phyloP scores from a whole-genome alignment of 2,888 invertebrate species.

The Pristionchus entomophagus region DNA sequence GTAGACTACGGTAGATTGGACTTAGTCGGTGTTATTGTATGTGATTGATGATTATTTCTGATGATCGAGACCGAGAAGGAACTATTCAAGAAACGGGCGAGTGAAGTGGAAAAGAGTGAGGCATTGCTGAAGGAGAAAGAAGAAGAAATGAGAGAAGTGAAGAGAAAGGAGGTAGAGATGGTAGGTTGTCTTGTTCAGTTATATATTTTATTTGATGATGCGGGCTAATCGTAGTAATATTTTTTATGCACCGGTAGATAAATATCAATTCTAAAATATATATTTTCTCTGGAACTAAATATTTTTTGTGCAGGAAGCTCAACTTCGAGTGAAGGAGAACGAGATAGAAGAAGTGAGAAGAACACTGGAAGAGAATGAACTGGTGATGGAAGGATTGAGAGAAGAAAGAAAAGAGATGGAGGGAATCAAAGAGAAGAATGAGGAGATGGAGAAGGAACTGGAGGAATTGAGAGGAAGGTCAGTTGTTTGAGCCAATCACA shows the following conservation, averaged over 20 bases:
- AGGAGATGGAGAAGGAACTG: neutral
- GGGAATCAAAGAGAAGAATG: neutral
- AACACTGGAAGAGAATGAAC: neutral
- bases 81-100: neutral
- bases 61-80: slow-evolving; percentile 23
- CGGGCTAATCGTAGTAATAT: no score
- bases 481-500: neutral
- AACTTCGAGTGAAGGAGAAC: neutral
- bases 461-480: no score
- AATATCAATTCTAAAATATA: no score
- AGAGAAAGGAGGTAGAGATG: no score
- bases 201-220: no score
- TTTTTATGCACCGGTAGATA: no score
- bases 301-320: neutral
- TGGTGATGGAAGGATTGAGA: neutral
- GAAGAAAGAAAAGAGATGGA: neutral
- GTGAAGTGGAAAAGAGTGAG: neutral
- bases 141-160: neutral
- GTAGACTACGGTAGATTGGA: no score
- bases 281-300: no score
- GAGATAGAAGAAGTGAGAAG: neutral
- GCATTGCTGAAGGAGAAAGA: neutral
- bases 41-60: neutral
- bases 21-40: no score
- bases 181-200: no score